phyloP scores from a whole-genome alignment of 2,888 invertebrate genomes.

The Acholoe squamosa region DNA sequence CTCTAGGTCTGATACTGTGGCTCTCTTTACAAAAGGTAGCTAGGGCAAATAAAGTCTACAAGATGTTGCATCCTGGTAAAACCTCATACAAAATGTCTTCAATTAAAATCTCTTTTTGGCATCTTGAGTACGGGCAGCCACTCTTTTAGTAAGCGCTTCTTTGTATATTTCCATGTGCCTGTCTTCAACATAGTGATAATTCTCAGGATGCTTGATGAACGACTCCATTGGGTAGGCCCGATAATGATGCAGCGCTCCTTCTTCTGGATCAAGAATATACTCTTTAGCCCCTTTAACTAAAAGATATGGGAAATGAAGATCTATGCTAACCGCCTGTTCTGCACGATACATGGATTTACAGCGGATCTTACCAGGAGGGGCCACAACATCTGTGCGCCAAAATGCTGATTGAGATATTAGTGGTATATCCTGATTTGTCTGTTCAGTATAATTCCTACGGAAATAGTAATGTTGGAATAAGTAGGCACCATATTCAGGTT shows the following conservation, averaged over 20 bases:
- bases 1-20: too few relatives aligned
- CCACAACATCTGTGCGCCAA: constrained; percentile 66
- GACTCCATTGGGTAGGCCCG: constrained; percentile 65
- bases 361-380: constrained; percentile 68
- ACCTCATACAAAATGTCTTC: too few relatives aligned
- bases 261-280: constrained; percentile 67
- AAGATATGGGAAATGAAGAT: constrained; percentile 68
- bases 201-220: constrained; percentile 61
- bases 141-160: neutral
- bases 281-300: constrained; percentile 63
- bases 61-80: too few relatives aligned
- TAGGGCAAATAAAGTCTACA: too few relatives aligned
- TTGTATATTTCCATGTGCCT: constrained; percentile 65
- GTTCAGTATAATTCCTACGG: constrained; percentile 62
- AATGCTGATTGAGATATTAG: constrained; percentile 67
- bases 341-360: constrained; percentile 69
- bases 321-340: constrained; percentile 61
- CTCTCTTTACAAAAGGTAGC: too few relatives aligned
- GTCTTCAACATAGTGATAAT: constrained; percentile 66
- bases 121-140: neutral
- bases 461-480: constrained; percentile 70
- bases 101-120: neutral
- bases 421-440: constrained; percentile 24
- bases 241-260: constrained; percentile 69
- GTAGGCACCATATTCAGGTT: constrained; percentile 66